phyloP scores from a whole-genome alignment of 1,140 invertebrate species.

The Achatina immaculata region DNA sequence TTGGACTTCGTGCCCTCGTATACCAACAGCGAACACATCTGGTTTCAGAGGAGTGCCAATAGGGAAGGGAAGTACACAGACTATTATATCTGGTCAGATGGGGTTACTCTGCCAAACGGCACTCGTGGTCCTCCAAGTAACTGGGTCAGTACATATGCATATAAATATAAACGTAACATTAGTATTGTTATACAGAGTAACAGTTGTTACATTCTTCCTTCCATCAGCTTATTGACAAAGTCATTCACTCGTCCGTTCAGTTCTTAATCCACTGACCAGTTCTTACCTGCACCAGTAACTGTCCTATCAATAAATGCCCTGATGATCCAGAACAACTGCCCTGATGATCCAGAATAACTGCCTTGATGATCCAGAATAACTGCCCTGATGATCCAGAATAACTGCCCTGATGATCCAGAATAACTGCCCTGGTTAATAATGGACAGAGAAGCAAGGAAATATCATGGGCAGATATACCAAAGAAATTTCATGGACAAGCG shows the following conservation, averaged over 20 bases:
- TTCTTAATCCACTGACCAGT: not conserved
- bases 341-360: too few species aligned
- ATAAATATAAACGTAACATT: not conserved
- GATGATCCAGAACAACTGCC: too few species aligned
- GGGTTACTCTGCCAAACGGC: constrained; percentile 53
- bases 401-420: too few species aligned
- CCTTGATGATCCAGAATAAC: too few species aligned
- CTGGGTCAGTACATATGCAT: constrained; percentile 51
- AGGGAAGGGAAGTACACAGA: constrained; percentile 71
- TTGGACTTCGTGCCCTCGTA: constrained; percentile 91
- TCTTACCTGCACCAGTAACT: too few species aligned
- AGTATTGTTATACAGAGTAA: not conserved
- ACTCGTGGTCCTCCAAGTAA: constrained; percentile 55
- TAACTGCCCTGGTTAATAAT: too few species aligned
- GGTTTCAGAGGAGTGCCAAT: constrained; percentile 82
- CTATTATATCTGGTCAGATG: constrained; percentile 85
- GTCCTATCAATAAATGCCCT: too few species aligned
- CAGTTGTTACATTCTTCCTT: not conserved
- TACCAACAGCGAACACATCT: constrained; percentile 82
- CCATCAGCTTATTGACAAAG: not conserved
- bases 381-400: too few species aligned
- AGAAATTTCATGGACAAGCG: too few species aligned
- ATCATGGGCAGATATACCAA: too few species aligned
- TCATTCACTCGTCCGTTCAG: not conserved
- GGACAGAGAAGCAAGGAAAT: too few species aligned